A percentile compares a stretch with the other conserved stretches of the same genome.
These are phyloP conservation scores for Rachycentron canadum DNA, from an alignment of 2,797 vertebrate genomes.

Conservation along the genomic window DNA sequence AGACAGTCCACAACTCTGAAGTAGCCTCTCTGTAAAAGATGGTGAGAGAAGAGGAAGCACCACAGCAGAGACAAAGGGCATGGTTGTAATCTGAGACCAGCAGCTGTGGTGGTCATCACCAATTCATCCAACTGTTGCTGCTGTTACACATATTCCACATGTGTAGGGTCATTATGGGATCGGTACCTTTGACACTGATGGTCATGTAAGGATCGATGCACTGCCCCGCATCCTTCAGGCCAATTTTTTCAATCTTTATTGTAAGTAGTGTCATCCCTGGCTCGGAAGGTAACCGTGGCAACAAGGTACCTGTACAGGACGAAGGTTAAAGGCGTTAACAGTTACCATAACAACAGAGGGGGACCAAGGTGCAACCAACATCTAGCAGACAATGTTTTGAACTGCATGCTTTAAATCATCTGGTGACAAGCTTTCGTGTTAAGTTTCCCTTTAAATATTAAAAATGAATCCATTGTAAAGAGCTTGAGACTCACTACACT, in stretches of 20 bases:
- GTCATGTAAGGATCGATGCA: conserved; percentile 99
- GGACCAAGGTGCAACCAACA: neutral
- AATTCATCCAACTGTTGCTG: neutral
- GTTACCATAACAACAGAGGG: neutral
- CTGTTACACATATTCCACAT: neutral
- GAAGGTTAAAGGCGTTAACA: conserved; percentile 18
- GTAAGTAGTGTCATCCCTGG: conserved; percentile 96
- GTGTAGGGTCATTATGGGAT: neutral
- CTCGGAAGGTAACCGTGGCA: conserved; percentile 96
- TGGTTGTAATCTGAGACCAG: conserved; percentile 14
- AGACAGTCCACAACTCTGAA: neutral
- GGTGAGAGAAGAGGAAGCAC: neutral
- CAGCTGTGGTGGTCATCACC: neutral
- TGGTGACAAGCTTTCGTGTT: neutral
- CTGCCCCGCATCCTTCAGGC: conserved; percentile 97
- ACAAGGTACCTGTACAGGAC: conserved; percentile 90
- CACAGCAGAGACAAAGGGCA: neutral
- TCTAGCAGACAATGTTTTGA: neutral
- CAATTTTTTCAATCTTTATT: conserved; percentile 96
- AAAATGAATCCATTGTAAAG: neutral
- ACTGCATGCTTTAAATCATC: neutral
- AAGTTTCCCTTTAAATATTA: neutral
- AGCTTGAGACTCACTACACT: neutral
- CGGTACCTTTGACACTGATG: conserved; percentile 94
- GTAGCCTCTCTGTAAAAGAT: neutral